Evolutionary conservation across 2,888 invertebrate species (phyloP), one percentile per base, ranked within the genome.

Genomic region (Lepidochitona cinerea): DNA sequence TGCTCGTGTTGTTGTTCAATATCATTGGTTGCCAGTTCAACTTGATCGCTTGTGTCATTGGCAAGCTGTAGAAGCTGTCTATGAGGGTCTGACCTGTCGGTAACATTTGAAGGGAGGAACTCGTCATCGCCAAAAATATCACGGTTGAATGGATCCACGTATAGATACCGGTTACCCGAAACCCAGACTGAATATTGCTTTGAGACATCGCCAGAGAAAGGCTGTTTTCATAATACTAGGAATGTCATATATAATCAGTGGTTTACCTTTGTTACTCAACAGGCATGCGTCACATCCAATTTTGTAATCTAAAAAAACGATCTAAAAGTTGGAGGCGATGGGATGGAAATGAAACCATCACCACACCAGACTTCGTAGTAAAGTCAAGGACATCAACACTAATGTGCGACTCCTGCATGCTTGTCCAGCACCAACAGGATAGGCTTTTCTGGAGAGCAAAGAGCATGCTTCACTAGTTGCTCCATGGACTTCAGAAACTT

Each of bases 281-380:
- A 88, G 73, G 85, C 87, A 90, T n/a, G 79, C 71, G 68, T 87
- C 84, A 52, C 75, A 80, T 7, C 81, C 78, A 23, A 77, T 68
- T 67, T 88, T 87, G 37, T 84, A 70, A 68, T 74, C 76, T 87
- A 7, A 91, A 81, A 64, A 87, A 84, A 5, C 89, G 85, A 77
- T 91, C 89, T 18, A 91, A 81, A 14, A 90, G 91, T 82, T 92
- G 91, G 59, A 91, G 73, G 77, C 89, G 90, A 71, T 88, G 90
- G 9, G 89, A 85, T 33, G 88, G 90, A 53, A 90, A 85, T 5
- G 90, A 88, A 18, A 91, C 79, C 69, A 90, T 77, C 49, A 86
- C 82, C n/a, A 91, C 86, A 5, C 90, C 89, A 82, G 84, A 83
- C 37, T 85, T 83, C 79, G 87, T 78, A 83, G 88, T 79, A 80